Evolutionary conservation across 2,888 invertebrate genomes (phyloP).

Genomic region (Cylindroiulus punctatus): DNA sequence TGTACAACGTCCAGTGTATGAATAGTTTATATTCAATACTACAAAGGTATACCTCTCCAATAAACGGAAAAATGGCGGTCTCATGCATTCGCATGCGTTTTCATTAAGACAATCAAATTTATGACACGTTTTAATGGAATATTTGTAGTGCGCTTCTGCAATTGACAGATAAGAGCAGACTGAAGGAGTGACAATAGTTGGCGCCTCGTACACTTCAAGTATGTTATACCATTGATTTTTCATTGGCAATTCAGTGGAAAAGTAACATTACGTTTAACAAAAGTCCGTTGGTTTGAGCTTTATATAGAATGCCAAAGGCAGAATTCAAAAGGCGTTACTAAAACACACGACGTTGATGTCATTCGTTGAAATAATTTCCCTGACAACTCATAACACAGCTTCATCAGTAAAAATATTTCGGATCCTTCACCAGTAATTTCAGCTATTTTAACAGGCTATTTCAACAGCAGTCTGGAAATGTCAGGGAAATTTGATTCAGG

Average conservation of each 20-base stretch:
- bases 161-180: background rate
- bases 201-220: background rate
- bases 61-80: background rate
- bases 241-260: background rate
- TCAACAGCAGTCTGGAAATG: too few relatives aligned
- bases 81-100: background rate
- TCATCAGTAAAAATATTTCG: too few relatives aligned
- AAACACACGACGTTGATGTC: too few relatives aligned
- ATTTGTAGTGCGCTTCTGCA: background rate
- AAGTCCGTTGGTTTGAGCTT: background rate
- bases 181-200: constrained; percentile 8
- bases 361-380: too few relatives aligned
- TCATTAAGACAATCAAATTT: background rate
- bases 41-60: background rate
- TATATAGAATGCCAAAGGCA: background rate
- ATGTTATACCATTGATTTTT: constrained; percentile 18
- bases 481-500: too few relatives aligned
- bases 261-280: background rate
- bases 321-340: too few relatives aligned
- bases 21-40: too few relatives aligned
- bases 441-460: too few relatives aligned
- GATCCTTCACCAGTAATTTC: too few relatives aligned
- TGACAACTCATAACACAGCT: too few relatives aligned
- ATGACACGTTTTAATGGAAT: background rate
- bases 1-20: too few relatives aligned